Percentiles rank a stretch among this genome's conserved stretches.
These are phyloP conservation scores for Ophiothrix spiculata DNA, from an alignment of 35 echinoderm and acorn worm species.

Conservation along the genomic window DNA sequence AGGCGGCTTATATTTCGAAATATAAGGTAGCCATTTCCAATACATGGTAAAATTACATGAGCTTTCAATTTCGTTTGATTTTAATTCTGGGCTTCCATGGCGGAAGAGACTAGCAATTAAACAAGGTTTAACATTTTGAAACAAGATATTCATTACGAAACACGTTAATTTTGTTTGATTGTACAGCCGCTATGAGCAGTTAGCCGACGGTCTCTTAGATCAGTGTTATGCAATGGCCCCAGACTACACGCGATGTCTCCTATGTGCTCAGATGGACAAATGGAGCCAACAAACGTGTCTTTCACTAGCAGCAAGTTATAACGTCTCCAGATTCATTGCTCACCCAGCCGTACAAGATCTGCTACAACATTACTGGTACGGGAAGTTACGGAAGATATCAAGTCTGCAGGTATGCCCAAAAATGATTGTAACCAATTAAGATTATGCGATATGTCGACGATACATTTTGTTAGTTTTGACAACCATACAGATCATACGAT, in stretches of 20 bases:
- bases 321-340: constrained; percentile 77
- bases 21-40: too few relatives aligned
- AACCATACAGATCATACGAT: too few relatives aligned
- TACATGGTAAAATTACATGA: too few relatives aligned
- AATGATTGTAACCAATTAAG: too few relatives aligned
- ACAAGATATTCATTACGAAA: too few relatives aligned
- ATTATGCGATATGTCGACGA: too few relatives aligned
- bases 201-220: constrained; percentile 48
- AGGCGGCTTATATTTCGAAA: too few relatives aligned
- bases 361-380: constrained; percentile 82
- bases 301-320: constrained; percentile 71
- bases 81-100: neutral
- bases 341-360: constrained; percentile 67
- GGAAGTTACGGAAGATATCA: constrained; percentile 48
- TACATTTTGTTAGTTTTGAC: too few relatives aligned
- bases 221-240: constrained; percentile 70
- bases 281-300: constrained; percentile 78
- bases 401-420: constrained; percentile 45
- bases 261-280: constrained; percentile 67
- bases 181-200: constrained; percentile 51
- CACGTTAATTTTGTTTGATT: too few relatives aligned
- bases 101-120: neutral
- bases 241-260: constrained; percentile 54
- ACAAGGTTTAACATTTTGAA: neutral
- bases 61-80: neutral